These are phyloP conservation scores for Rhagonycha fulva DNA, from an alignment of 2,888 invertebrate species.

Conservation along the genomic window DNA sequence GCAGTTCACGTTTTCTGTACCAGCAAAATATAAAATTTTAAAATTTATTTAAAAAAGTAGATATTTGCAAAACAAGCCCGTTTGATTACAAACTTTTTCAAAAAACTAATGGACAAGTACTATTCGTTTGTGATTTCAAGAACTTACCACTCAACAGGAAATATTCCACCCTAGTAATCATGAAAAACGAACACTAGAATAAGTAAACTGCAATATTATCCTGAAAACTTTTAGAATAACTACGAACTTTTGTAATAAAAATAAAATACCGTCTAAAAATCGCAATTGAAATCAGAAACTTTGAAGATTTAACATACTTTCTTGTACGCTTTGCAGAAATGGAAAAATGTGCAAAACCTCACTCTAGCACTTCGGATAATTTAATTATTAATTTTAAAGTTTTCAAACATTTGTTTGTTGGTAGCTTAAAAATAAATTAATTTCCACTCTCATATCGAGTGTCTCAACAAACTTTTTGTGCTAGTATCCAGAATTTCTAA, in stretches of 20 bases:
- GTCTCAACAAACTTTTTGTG: too few species aligned
- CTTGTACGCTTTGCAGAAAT: not conserved
- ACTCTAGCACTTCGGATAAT: too few species aligned
- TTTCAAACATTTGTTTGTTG: not conserved
- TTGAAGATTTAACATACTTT: not conserved
- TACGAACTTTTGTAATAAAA: not conserved
- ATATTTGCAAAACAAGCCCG: not conserved
- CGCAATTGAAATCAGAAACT: not conserved
- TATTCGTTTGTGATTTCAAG: not conserved
- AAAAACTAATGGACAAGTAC: not conserved
- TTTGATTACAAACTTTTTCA: not conserved
- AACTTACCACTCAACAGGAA: not conserved
- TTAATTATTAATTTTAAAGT: not conserved
- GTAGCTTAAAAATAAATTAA: too few species aligned
- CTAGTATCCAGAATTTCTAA: too few species aligned
- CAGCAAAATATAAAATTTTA: not conserved
- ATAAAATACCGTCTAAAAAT: not conserved
- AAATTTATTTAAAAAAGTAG: too few species aligned
- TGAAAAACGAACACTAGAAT: not conserved
- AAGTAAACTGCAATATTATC: not conserved
- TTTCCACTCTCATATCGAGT: too few species aligned
- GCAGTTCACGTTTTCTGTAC: not conserved
- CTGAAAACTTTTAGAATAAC: not conserved
- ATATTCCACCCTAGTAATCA: not conserved
- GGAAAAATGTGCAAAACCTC: too few species aligned